Evolutionary conservation across 2,888 invertebrate genomes (phyloP).

Genomic region (Ophonus ardosiacus): DNA sequence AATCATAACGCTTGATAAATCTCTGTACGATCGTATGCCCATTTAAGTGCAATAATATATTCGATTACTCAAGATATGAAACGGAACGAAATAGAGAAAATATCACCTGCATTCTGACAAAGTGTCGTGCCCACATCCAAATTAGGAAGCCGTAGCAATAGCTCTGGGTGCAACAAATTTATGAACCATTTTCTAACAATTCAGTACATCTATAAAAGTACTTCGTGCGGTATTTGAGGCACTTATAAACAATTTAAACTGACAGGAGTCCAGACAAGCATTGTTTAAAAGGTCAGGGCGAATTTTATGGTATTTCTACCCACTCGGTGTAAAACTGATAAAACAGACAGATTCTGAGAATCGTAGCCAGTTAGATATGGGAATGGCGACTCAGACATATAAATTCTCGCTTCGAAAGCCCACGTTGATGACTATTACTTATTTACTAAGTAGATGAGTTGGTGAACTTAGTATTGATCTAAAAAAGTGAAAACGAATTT

Average conservation of each 20-base stretch:
- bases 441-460: constrained; percentile 7
- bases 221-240: constrained; percentile 9
- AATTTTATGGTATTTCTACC: constrained; percentile 34
- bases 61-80: constrained; percentile 2
- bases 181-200: constrained; percentile 26
- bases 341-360: constrained; percentile 30
- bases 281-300: constrained; percentile 36
- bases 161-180: constrained; percentile 17
- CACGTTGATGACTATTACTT: constrained; percentile 19
- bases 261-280: constrained; percentile 12
- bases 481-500: too few species aligned
- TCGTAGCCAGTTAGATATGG: constrained; percentile 22
- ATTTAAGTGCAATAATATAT: constrained; percentile 3
- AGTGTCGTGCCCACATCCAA: constrained; percentile 20
- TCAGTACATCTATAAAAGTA: constrained; percentile 29
- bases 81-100: background rate
- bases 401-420: constrained; percentile 1
- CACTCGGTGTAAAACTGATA: constrained; percentile 23
- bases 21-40: background rate
- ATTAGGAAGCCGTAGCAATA: background rate
- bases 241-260: constrained; percentile 30
- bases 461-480: background rate
- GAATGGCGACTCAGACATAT: background rate
- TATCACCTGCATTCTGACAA: constrained; percentile 1
- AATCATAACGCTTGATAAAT: too few species aligned